phyloP scores from a whole-genome alignment of 2,888 invertebrate species.

The Cataglyphis livida region DNA sequence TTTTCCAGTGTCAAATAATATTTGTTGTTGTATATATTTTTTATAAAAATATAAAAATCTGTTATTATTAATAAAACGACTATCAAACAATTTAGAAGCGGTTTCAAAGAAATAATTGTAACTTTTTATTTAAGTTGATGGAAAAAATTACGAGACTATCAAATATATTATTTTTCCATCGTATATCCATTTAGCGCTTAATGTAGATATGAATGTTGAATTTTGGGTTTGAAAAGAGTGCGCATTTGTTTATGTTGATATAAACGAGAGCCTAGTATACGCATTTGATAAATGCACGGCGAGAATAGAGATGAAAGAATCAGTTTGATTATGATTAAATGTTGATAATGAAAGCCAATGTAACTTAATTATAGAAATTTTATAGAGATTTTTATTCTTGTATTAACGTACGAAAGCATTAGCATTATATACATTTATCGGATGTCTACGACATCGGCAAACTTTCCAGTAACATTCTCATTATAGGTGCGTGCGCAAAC shows the following conservation, averaged over 20 bases:
- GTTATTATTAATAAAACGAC: background rate
- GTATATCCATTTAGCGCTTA: background rate
- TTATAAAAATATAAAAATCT: background rate
- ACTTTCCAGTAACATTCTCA: background rate
- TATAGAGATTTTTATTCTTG: background rate
- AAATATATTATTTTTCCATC: background rate
- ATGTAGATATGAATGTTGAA: background rate
- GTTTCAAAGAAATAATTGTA: background rate
- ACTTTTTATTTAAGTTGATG: background rate
- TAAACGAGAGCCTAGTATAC: background rate
- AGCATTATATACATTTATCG: background rate
- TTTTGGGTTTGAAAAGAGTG: background rate
- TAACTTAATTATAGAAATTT: background rate
- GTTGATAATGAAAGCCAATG: background rate
- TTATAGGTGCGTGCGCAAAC: slow-evolving; percentile 3
- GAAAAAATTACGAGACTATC: background rate
- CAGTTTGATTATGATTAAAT: background rate
- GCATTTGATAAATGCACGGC: background rate
- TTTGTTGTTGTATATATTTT: background rate
- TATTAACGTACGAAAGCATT: background rate
- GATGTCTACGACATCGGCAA: background rate
- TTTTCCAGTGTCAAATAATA: background rate
- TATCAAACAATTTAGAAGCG: background rate
- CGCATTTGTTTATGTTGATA: background rate
- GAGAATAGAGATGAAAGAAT: background rate